Base-by-base conservation (phyloP, 2,888 invertebrate species). In the Brachyopa scutellaris region DNA sequence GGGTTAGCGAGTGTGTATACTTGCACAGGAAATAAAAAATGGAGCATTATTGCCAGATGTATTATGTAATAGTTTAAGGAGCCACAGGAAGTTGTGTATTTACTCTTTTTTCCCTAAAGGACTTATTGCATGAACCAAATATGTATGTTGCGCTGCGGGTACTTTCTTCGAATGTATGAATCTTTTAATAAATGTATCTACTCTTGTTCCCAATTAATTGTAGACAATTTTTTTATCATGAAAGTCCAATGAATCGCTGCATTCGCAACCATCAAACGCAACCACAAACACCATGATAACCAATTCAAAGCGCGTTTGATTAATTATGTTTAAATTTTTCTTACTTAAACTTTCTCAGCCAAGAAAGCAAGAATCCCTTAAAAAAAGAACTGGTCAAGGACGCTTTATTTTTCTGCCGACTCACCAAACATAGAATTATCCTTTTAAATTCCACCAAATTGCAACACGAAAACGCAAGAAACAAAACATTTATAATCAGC, bases 401-500 rank as follows among this genome's bases (percentile, higher is more conserved):
- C 79, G 62, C 55, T 47, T 74, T 57, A 29, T 66, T 38, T n/a
- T 51, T 8, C 45, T 9, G 6, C 21, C 11, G 15, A 23, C 29
- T 11, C 67, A 11, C 45, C 66, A 77, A 77, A 57, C 77, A 64
- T 66, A 40, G 47, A 77, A 82, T 82, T 82, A 82, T 66, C 82
- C 64, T 76, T 72, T 77, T 77, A 77, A 77, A 55, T 53, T 82
- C 47, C 70, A 45, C n/a, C 66, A 66, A 49, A 74, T 21, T 40
- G 38, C 42, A 47, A 61, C 45, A 73, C 49, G 36, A 59, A 57
- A 66, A 33, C 53, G 31, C 6, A 31, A 4, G 11, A 47, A 55
- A 73, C 21, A 47, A 61, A 74, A 74, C 66, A 77, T 72, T 77
- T 82, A 61, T 55, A 82, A 76, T 76, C 76, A 77, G 59, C 51